Percentiles rank a stretch among this genome's conserved stretches.
Evolutionary conservation across 2,113 vertebrate genomes (phyloP).

Genomic region (Triplophysa tibetana): DNA sequence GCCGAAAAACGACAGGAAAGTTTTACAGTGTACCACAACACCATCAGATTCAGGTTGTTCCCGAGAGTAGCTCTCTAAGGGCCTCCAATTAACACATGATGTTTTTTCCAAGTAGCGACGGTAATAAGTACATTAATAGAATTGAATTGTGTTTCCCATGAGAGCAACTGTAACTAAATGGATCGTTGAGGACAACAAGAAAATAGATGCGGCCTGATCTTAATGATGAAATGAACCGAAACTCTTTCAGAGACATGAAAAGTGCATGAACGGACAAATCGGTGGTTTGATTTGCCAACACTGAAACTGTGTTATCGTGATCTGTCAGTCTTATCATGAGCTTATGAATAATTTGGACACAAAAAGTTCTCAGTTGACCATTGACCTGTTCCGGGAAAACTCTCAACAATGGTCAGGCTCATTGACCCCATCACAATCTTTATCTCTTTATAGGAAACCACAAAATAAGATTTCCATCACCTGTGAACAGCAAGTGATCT

Average conservation of each 20-base stretch:
- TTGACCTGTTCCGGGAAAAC: background rate
- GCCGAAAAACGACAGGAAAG: too few species aligned
- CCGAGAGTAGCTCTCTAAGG: conserved; percentile 7
- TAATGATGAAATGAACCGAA: background rate
- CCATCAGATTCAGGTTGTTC: background rate
- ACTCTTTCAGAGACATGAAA: background rate
- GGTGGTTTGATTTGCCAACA: conserved; percentile 7
- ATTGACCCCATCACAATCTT: background rate
- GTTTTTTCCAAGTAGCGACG: conserved; percentile 12
- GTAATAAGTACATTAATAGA: background rate
- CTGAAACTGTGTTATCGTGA: conserved; percentile 26
- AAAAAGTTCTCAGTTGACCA: conserved; percentile 15
- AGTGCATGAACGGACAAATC: conserved; percentile 36
- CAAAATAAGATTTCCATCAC: background rate
- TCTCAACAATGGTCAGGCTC: background rate
- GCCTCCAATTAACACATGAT: conserved; percentile 30
- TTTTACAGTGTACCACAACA: background rate
- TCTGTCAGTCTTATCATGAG: conserved; percentile 37
- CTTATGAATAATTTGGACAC: conserved; percentile 3
- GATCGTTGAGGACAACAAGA: background rate
- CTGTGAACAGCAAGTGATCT: background rate
- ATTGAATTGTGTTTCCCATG: background rate
- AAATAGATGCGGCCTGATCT: background rate
- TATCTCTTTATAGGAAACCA: conserved; percentile 8
- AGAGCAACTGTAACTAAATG: conserved; percentile 21